Base-by-base conservation (phyloP, 2,888 invertebrate species). In the Unio pictorum region DNA sequence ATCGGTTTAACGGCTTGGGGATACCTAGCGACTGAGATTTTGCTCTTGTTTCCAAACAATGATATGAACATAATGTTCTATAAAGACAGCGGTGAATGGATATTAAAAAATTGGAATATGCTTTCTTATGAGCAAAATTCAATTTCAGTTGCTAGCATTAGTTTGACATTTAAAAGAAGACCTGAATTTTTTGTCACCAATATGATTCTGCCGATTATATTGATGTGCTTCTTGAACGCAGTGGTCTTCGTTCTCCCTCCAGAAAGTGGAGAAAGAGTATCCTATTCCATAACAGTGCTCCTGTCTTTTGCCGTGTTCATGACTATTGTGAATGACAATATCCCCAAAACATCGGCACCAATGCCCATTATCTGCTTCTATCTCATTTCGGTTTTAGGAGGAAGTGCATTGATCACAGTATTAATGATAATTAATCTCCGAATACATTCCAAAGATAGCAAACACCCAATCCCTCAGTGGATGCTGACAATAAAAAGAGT, bases 271-370 rank as follows among this genome's bases (percentile, higher is more conserved):
- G 73, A 73, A 59, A 23, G 73, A n/a, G 34, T 73, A n/a, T 70
- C 73, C 1, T 73, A 65, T 34, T 55, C 70, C 15, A 60, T 70
- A 5, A 73, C 73, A 18, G 58, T 70, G 30, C 57, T 73, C 15
- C 63, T 73, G n/a, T 69, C 73, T 0, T 67, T 70, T 65, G 73
- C 73, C 18, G 73, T 73, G 0, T 73, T 73, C 57, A 69, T 73
- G 69, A 73, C 73, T 6, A 56, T 73, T 7, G 67, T 73, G 11
- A 67, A 65, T 26, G 73, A 67, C 59, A 67, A 73, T 58, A 69
- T 73, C 8, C 72, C 72, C 20, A 73, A 73, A 55, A 73, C 67
- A 30, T 73, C 73, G 4, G 67, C 69, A 2, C 73, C 73, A 1
- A 70, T 73, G 73, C 67, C 69, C 4, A 45, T 73, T 17, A 54